A percentile compares a stretch with the other conserved stretches of the same genome.
Conservation (phyloP, 1,140 invertebrate genomes). For the Camponotus pennsylvanicus region DNA sequence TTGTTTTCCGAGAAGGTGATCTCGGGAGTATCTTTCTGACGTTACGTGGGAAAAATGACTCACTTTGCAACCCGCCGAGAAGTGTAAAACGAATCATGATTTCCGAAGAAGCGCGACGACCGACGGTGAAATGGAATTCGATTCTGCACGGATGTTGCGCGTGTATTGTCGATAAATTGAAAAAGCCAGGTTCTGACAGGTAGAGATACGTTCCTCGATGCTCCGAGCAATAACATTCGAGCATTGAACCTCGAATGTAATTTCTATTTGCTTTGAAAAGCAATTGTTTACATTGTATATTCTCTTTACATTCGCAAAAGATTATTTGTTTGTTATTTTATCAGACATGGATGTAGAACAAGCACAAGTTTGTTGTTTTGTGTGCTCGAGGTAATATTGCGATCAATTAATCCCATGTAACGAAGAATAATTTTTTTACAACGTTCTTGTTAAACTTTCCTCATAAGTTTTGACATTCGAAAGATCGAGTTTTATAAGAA, state of each 20-base stretch:
- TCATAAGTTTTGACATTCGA: background rate
- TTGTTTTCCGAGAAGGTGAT: background rate
- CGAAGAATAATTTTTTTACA: constrained; percentile 9
- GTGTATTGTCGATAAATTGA: constrained; percentile 58
- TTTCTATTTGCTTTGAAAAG: constrained; percentile 26
- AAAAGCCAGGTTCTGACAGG: constrained; percentile 52
- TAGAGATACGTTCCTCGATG: constrained; percentile 44
- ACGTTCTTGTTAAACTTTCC: background rate
- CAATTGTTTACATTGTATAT: constrained; percentile 4
- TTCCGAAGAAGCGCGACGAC: background rate
- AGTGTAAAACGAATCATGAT: constrained; percentile 4
- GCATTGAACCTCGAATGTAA: constrained; percentile 36
- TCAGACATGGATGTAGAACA: background rate
- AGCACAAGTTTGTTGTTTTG: background rate
- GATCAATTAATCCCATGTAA: background rate
- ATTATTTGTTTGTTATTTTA: constrained; percentile 30
- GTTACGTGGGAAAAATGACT: constrained; percentile 22
- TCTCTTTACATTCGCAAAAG: background rate
- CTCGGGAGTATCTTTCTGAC: background rate
- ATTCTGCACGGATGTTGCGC: constrained; percentile 54
- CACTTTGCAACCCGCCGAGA: constrained; percentile 20
- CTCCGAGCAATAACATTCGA: constrained; percentile 27
- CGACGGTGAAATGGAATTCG: constrained; percentile 39
- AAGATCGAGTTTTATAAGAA: background rate
- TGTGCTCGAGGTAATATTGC: background rate